Evolutionary conservation across 2,113 vertebrate species (phyloP), one percentile per base, ranked within the genome.

Genomic region (Thamnaconus septentrionalis): DNA sequence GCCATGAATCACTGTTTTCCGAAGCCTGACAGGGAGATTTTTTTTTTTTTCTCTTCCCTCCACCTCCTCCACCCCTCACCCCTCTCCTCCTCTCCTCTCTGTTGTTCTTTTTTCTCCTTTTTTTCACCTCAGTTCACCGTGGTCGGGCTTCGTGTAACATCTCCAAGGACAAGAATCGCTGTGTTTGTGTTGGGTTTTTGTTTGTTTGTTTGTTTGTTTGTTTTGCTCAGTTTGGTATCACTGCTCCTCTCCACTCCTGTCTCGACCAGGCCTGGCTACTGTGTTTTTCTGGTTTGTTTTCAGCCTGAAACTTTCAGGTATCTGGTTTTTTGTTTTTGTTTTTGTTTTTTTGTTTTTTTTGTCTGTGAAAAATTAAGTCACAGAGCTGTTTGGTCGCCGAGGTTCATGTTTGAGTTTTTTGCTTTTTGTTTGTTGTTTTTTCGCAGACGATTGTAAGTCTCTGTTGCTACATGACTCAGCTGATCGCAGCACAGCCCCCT

Each of bases 1-100:
- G 91, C 93, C 92, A 96, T 97, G 95, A 95, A 97, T 98, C 95
- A 96, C 94, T 90, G 91, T 93, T 92, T 31, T 87, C 88, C 88
- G 77, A 84, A 85, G 86, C 85, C 92, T 94, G 95, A 95, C 95
- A 96, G 90, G 89, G 78, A 85, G 76, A 73, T 70, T 85, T 85
- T 85, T 74, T n/a, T n/a, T n/a, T 5, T 87, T 75, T 85, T 82
- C 61, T 61, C 78, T 59, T 71, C 70, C 43, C 59, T 69, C 69
- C 55, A 65, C 56, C 52, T 64, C 70, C 18, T 31, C 18, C 18
- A 31, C 18, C 18, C n/a, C 18, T 31, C 18, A 31, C 18, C 9
- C 76, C 85, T 82, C 61, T 61, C 78, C 61, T 71, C 70, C 43
- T 61, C 66, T 71, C 55, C 69, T 59, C 52, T 64, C 70, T 56